phyloP scores from a whole-genome alignment of 2,113 vertebrate genomes.

The Anhinga rufa region DNA sequence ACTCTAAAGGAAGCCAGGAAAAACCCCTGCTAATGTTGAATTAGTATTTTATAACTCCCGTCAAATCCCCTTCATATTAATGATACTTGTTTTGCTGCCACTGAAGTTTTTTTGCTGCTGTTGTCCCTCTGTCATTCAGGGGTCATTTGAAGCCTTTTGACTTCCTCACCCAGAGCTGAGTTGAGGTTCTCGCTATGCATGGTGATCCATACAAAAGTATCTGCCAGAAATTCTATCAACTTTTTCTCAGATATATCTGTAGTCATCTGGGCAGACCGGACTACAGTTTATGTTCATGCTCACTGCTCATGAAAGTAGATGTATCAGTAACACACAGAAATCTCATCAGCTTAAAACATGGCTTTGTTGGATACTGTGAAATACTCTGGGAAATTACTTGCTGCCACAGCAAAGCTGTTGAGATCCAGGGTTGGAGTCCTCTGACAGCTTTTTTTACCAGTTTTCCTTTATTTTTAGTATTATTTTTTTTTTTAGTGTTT shows the following conservation, averaged over 20 bases:
- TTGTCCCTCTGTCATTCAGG: not conserved
- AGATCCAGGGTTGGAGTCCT: not conserved
- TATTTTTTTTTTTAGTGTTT: too few species aligned
- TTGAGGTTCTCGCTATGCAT: not conserved
- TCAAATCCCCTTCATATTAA: not conserved
- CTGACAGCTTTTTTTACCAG: not conserved
- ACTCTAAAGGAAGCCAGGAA: not conserved
- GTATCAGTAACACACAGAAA: not conserved
- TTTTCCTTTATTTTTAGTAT: not conserved
- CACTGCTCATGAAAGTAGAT: not conserved
- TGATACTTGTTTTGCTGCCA: not conserved
- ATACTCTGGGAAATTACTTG: not conserved
- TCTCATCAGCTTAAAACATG: not conserved
- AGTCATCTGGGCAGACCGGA: not conserved
- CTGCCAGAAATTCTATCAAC: not conserved
- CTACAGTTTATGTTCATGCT: not conserved
- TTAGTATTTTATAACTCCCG: not conserved
- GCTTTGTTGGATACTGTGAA: not conserved
- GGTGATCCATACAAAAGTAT: not conserved
- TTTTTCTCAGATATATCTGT: not conserved
- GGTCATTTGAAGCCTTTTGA: not conserved
- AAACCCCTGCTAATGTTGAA: not conserved
- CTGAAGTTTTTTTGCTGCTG: not conserved
- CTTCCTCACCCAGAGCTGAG: not conserved
- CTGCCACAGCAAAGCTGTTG: not conserved